Evolutionary conservation across 1,140 invertebrate genomes (phyloP), one percentile per base, ranked within the genome.

Genomic region (Aleiodes sp.): DNA sequence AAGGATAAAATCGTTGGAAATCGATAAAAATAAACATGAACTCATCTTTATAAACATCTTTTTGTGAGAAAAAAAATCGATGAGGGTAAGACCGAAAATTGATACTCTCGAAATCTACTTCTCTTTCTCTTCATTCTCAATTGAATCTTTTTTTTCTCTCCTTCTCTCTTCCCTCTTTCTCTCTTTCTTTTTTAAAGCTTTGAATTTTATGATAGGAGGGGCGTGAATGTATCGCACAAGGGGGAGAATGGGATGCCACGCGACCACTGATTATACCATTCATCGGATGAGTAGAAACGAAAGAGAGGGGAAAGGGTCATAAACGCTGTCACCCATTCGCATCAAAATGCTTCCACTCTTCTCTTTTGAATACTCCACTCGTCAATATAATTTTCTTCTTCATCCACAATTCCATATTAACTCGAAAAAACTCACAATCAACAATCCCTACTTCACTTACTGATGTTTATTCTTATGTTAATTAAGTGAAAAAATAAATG

Each of bases 231-330:
- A 72, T 61, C 33, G 61, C 59, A 14, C 35, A 52, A 62, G 65
- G 39, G 68, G 62, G 70, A n/a, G n/a, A n/a, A 43, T 59, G 76
- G 78, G 73, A 76, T 77, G 83, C 78, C 83, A 84, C 80, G 82
- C 82, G 83, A 85, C 84, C 82, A 71, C 83, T 86, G 84, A 86
- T 86, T 86, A 85, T 86, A 82, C 83, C 82, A 85, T 86, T 86
- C 84, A 85, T 84, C 77, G 83, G 63, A 46, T 66, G 62, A 65
- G 62, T 65, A 69, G 73, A 74, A n/a, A 74, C 75, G 73, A 70
- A 60, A 60, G 67, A 78, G 81, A 82, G 79, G 80, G 82, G 80
- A 80, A 83, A 29, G 77, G 77, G 77, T 79, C 79, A 82, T 83
- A 83, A 84, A 83, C 82, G 80, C 75, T 76, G 79, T 76, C 76